Base-by-base conservation (phyloP, 2,888 invertebrate genomes). In the Hesperia comma region DNA sequence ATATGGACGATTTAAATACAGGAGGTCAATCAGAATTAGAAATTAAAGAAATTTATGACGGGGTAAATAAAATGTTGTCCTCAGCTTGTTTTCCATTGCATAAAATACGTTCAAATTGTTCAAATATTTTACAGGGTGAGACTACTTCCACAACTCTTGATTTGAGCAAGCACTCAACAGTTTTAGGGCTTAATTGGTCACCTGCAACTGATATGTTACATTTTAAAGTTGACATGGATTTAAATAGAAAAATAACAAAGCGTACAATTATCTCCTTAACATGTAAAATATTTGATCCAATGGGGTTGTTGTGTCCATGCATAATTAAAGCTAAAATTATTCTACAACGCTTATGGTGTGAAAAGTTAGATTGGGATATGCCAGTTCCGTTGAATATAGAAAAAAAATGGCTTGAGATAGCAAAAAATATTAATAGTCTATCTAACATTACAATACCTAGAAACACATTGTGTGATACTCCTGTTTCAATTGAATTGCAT, bases 401-500 rank as follows among this genome's bases (percentile, higher is more conserved):
- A 12, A 57, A 21, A n/a, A n/a, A 19, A 6, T 57, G 57, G 57
- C 4, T 40, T 8, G 12, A 56, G 5, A 12, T 56, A 0, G 40
- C 40, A 19, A 7, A 56, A 2, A 56, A 56, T 6, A 17, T 56
- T 8, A 56, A 37, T 33, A 15, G 8, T 33, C 2, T 55, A 10
- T 55, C 55, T 37, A 33, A 15, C n/a, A 37, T 55, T 17, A 10
- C 21, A 17, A 15, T 55, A 55, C 55, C 55, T 33, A 33, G 33
- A 10, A 6, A 41, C 17, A 40, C 40, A 71, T 26, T 26, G 5
- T 26, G 26, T 26, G 26, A 26, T 26, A 26, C 26, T 26, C 26
- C 26, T 26, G 26, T 26, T 2, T 26, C 26, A 26, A 26, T 26
- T 26, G 26, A 26, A 26, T 26, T 26, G 6, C 72, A 72, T 56